Base-by-base conservation (phyloP, 2,888 invertebrate genomes). In the Stictocephala bisonia region DNA sequence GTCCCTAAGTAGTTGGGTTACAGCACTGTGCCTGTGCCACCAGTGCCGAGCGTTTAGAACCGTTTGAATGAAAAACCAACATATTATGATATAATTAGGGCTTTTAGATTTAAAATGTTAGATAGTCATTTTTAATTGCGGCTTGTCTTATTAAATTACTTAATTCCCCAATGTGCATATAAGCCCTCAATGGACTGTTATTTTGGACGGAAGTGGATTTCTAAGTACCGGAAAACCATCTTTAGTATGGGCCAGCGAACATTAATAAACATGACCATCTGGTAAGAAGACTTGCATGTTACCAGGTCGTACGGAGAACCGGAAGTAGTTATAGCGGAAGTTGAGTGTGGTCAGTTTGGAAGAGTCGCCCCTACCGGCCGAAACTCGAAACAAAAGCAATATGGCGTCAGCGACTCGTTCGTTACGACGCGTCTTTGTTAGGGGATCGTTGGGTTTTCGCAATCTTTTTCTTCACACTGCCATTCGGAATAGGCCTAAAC, bases 351-450 rank as follows among this genome's bases (percentile, higher is more conserved):
- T 64, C 64, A 64, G 64, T 64, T 64, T 44, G 24, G 18, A 41
- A 26, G 11, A 7, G 6, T 3, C 7, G 11, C 44, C 22, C 40
- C 64, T 40, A 22, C 44, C 40, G 22, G 3, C 26, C 4, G 27
- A 4, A 6, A n/a, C 9, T 13, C 60, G 18, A 60, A 60, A 60
- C 64, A 64, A 64, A 64, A 64, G 64, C 44, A 64, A 20, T 20
- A 64, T 64, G 64, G 64, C 64, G 64, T 64, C 64, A 41, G 27
- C 26, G 35, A 27, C 24, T 64, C 64, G 64, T 26, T 64, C 64
- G 64, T 64, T 64, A 60, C 22, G 64, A n/a, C 64, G 15, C 15
- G 20, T 44, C 64, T 64, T 44, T 64, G 60, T 60, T 40, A 31
- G 26, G 15, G 26, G 24, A 24, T 15, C 41, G 64, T 64, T 44